Evolutionary conservation across 2,113 vertebrate genomes (phyloP), one percentile per base, ranked within the genome.

Genomic region (Carassius carassius): DNA sequence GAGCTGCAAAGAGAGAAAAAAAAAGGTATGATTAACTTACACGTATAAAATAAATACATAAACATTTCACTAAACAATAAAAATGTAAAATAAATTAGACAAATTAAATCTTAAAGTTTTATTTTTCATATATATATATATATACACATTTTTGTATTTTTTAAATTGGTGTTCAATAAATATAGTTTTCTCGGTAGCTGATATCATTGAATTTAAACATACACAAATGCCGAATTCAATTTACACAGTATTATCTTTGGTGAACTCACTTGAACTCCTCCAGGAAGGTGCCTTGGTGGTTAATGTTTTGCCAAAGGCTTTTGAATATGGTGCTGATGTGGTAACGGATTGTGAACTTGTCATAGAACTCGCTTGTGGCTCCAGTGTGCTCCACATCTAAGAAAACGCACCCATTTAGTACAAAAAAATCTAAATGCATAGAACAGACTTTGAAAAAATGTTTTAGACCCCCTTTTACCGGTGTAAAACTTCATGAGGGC

Each of bases 401-500:
- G 3, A 37, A 86, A 35, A 78, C 5, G 29, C 2, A 58, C 37
- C 77, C 10, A 51, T 4, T 78, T 51, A 79, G n/a, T n/a, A 60
- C 14, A 21, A 17, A 17, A 4, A 47, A 78, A 13, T 44, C 16
- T 29, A 37, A 84, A 51, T 17, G 49, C 41, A 44, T 41, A 47
- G 6, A 25, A 49, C 13, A 44, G 11, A 12, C 21, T 11, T 73
- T 41, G 5, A 2, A 14, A 44, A 21, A 72, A 1, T 16, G 16
- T 47, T 44, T 47, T 1, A 14, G 41, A 41, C 13, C n/a, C 7
- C 12, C 29, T 81, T 91, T 86, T 83, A 98, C 98, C 98, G 78
- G 98, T 99, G 90, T 99, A 99, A 93, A 99, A 99, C 93, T 99
- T 99, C 98, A 99, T 99, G 88, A 99, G 94, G n/a, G 98, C 97